These are phyloP conservation scores for Plebejus argus DNA, from an alignment of 2,888 invertebrate genomes.

Conservation along the genomic window DNA sequence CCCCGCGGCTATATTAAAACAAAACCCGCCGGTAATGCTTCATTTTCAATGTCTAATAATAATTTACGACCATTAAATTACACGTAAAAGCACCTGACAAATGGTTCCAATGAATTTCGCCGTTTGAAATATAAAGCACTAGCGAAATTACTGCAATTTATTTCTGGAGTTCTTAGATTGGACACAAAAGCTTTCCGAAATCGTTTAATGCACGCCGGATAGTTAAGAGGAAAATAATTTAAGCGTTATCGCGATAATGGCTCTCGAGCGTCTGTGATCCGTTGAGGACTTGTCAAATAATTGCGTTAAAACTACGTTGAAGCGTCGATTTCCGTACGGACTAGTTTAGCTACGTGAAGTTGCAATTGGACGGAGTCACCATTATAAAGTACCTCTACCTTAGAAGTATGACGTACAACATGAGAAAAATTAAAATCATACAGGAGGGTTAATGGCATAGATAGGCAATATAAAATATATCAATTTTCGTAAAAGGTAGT, in stretches of 20 bases:
- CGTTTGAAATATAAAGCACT: conserved; percentile 19
- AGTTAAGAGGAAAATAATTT: conserved; percentile 21
- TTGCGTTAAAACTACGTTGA: conserved; percentile 29
- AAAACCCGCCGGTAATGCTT: background rate
- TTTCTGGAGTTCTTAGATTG: conserved; percentile 14
- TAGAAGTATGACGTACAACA: no score
- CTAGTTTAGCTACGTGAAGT: background rate
- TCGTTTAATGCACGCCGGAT: conserved; percentile 2
- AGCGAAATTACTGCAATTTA: conserved; percentile 21
- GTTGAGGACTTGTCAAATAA: conserved; percentile 23
- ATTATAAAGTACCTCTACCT: no score
- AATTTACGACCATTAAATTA: conserved; percentile 8
- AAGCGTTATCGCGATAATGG: conserved; percentile 26
- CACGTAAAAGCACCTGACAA: conserved; percentile 18
- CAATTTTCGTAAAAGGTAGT: no score
- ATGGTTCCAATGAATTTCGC: conserved; percentile 21
- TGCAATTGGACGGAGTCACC: background rate
- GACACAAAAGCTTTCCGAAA: conserved; percentile 13
- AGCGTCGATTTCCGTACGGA: background rate
- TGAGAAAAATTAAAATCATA: no score
- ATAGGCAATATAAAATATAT: no score
- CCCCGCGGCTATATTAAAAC: conserved; percentile 8
- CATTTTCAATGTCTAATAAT: conserved; percentile 7
- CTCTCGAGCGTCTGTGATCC: conserved; percentile 4
- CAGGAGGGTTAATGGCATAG: no score